Base-by-base conservation (phyloP, 2,888 invertebrate species). In the Zaprionus lineosus region DNA sequence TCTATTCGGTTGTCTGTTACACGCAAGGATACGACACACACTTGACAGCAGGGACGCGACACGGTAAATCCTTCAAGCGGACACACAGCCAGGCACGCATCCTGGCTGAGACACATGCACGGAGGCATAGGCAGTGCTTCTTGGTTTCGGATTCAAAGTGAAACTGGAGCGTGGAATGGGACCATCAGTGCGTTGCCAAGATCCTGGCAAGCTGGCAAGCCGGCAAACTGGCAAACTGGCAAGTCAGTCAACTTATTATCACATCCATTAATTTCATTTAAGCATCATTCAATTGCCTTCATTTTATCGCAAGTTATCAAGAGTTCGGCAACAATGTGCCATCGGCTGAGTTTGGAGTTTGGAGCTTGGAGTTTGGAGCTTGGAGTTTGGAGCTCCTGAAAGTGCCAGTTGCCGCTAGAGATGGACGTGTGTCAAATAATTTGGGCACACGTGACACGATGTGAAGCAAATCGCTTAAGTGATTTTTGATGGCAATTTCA, bases 231-330 rank as follows among this genome's bases (percentile, higher is more conserved):
- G n/a, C 14, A 36, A 44, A 29, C 51, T 51, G 50, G 63, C 29
- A 61, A 68, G 68, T 74, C 81, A 84, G 86, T 78, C 87, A 87
- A 87, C 74, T 87, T 84, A 77, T 87, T 84, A 77, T 63, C 79
- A 84, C 82, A 87, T 82, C 71, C 86, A 87, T 87, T 87, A 85
- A 87, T 87, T 86, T 86, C 65, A 86, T 86, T 87, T 85, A 74
- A 75, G 70, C 77, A 75, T 71, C 71, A 87, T 87, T 86, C 87
- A 82, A 87, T 87, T 87, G 86, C 87, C 75, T 84, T 77, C 74
- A 71, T 73, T 87, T 70, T 67, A 72, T 78, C 75, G 67, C 62
- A 78, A 83, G 66, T 81, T 82, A 78, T 86, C 86, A 68, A 71
- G 66, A 77, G 70, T 70, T 81, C 58, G 59, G 37, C 63, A 73